Base-by-base conservation (phyloP, 2,113 vertebrate genomes). In the Gavia stellata region DNA sequence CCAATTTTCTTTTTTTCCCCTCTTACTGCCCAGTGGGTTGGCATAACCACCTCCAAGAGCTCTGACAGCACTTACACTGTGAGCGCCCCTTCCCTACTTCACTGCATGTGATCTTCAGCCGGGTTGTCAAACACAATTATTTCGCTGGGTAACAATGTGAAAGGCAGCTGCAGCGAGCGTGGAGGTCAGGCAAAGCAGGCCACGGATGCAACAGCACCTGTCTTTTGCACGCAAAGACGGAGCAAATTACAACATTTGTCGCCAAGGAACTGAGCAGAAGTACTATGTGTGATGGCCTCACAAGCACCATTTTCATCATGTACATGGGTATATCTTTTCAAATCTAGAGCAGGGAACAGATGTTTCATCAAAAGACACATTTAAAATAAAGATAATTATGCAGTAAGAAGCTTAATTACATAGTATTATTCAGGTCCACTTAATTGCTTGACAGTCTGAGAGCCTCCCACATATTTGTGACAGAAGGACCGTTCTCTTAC, bases 321-420 rank as follows among this genome's bases (percentile, higher is more conserved):
- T 92, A 94, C 85, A 68, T 36, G 94, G 92, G 81, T 96, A 81
- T 97, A 97, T 97, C 97, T 98, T 98, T 98, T 98, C 96, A 98
- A 98, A 98, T 98, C 96, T 97, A 94, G 96, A 98, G 97, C 94
- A 96, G 92, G 96, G 97, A 98, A 98, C 98, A 98, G 98, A 98
- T 98, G 98, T 98, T 98, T 97, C 96, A 98, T 98, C 97, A 98
- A 98, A 98, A 98, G 97, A 97, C 97, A 98, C 97, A 97, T 98
- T 98, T 98, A 97, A 98, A 98, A 97, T 98, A 98, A 98, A 98
- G 98, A 98, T 98, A 98, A 98, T 98, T 98, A 98, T 98, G 97
- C 96, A 97, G 97, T 97, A 98, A 98, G 98, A 96, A 97, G 97
- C 98, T 98, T 98, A 98, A 98, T 98, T 98, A 98, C 97, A 98